Evolutionary conservation across 2,113 vertebrate genomes (phyloP), one percentile per base, ranked within the genome.

Genomic region (Saguinus imperator): DNA sequence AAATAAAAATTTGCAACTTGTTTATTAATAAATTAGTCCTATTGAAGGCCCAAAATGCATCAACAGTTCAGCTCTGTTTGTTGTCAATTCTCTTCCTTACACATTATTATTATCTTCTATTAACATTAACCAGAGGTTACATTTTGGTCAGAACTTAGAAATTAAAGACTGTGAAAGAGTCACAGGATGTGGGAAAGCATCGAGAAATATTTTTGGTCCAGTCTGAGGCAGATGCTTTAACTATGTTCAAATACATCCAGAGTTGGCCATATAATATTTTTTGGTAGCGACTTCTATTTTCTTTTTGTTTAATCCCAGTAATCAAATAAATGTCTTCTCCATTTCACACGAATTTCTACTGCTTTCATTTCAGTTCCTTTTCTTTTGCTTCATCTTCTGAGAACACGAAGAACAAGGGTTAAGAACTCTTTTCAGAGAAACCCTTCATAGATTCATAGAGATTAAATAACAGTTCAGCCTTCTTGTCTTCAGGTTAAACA

Each of bases 11-110:
- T 21, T 91, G 35, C 13, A 73, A 72, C 29, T 27, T 73, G 25
- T 80, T 86, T 91, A 86, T 87, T 95, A 94, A 93, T 80, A 95
- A 94, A 70, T 94, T 72, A 96, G 89, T 48, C 32, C 18, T n/a
- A 14, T 6, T 50, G 84, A 72, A 87, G 79, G 75, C 50, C 76
- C 57, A 91, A 66, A 87, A 66, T 64, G 20, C 29, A 91, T 45
- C 58, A 94, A 66, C 3, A 57, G 66, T 57, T 96, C 81, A 81
- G 73, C 45, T 93, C 79, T 93, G 79, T 87, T 93, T 93, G 87
- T 80, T 55, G 72, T 2, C 50, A 77, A 14, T 55, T 90, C 70
- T 85, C 58, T 66, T 93, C 57, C 76, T 97, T 93, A 96, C 82
- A 91, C 14, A 8, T 68, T 68, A 35, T 35, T 66, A 66, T 68